A percentile compares a stretch with the other conserved stretches of the same genome.
These are phyloP conservation scores for Semnopithecus entellus DNA, from an alignment of 2,113 vertebrate species.

Conservation along the genomic window DNA sequence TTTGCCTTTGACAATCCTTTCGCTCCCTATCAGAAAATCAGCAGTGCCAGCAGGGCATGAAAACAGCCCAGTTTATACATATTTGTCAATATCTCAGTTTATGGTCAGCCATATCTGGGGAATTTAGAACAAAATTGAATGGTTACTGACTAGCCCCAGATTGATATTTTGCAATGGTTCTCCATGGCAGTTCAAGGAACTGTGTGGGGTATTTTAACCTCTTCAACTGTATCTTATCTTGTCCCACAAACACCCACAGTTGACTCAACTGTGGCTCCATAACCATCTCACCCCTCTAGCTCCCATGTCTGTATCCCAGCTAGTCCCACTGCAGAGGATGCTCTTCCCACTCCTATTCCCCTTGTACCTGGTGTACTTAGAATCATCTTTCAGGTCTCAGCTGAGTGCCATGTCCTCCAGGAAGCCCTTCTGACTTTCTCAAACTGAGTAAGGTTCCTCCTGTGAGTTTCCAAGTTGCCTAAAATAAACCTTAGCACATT, in stretches of 20 bases:
- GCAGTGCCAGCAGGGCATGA: neutral
- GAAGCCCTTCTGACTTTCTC: neutral
- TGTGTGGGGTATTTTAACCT: neutral
- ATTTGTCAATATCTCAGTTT: neutral
- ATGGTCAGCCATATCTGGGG: neutral
- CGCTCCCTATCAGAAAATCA: neutral
- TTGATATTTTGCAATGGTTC: neutral
- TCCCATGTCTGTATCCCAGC: neutral
- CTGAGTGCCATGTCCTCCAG: neutral
- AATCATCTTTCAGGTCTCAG: constrained; percentile 5
- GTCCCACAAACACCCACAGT: neutral
- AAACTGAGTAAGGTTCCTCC: neutral
- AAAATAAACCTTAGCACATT: constrained; percentile 21
- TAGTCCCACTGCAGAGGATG: neutral
- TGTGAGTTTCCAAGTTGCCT: constrained; percentile 1
- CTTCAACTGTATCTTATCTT: neutral
- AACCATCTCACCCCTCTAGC: neutral
- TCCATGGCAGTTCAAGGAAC: neutral
- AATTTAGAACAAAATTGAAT: neutral
- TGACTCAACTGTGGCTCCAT: neutral
- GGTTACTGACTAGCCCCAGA: neutral
- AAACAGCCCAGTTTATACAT: neutral
- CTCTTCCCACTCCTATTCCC: neutral
- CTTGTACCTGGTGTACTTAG: neutral
- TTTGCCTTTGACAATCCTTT: neutral